Evolutionary conservation across 2,888 invertebrate genomes (phyloP).

Genomic region (Hemaris fuciformis): DNA sequence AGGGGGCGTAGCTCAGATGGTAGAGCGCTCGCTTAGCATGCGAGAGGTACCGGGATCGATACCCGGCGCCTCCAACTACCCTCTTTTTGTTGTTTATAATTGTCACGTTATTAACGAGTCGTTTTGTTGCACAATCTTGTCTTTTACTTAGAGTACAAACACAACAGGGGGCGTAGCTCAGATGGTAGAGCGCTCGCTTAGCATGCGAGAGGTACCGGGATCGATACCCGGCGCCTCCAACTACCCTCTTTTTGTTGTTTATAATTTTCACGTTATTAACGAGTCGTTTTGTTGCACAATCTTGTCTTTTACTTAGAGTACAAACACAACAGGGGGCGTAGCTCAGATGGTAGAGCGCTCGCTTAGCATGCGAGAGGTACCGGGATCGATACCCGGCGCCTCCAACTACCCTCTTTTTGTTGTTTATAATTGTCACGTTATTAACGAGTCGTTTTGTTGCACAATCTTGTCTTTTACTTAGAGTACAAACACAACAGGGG

Average conservation of each 20-base stretch:
- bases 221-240: conserved; percentile 54
- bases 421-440: background rate
- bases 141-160: background rate
- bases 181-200: conserved; percentile 83
- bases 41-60: conserved; percentile 82
- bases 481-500: conserved; percentile 19
- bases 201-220: conserved; percentile 81
- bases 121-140: too few relatives aligned
- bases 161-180: conserved; percentile 73
- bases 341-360: conserved; percentile 69
- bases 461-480: background rate
- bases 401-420: conserved; percentile 44
- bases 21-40: conserved; percentile 82
- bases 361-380: conserved; percentile 80
- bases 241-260: background rate
- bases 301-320: background rate
- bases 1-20: conserved; percentile 82
- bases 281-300: background rate
- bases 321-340: conserved; percentile 22
- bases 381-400: conserved; percentile 82
- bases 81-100: background rate
- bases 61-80: conserved; percentile 76
- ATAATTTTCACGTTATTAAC: background rate
- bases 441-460: background rate
- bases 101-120: too few relatives aligned